These are phyloP conservation scores for Petroica traversi DNA, from an alignment of 2,113 vertebrate species.

Conservation along the genomic window DNA sequence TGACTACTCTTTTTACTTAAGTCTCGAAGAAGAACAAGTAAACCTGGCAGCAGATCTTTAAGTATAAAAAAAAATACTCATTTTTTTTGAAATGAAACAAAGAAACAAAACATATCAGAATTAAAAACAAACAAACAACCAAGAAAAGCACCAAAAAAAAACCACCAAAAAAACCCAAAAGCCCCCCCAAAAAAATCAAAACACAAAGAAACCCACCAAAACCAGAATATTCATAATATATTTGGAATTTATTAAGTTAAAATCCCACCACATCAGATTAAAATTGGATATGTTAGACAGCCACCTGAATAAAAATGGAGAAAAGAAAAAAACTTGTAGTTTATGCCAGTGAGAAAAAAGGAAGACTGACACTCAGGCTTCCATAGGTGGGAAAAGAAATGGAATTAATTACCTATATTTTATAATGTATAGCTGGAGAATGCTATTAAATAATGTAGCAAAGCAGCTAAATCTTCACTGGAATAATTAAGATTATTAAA, in stretches of 20 bases:
- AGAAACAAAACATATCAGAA: neutral
- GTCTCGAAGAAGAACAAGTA: neutral
- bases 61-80: neutral
- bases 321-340: neutral
- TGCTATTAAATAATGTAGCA: neutral
- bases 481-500: neutral
- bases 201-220: too few species aligned
- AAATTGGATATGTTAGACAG: neutral
- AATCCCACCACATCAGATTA: neutral
- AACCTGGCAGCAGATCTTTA: neutral
- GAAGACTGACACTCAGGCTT: neutral
- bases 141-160: too few species aligned
- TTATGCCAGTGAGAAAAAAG: neutral
- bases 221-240: neutral
- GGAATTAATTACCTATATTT: neutral
- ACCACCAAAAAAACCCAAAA: too few species aligned
- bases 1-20: neutral
- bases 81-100: neutral
- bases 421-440: neutral
- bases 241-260: neutral
- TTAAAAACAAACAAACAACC: neutral
- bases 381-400: neutral
- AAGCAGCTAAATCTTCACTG: neutral
- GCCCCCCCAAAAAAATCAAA: too few species aligned
- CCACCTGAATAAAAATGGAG: neutral